Evolutionary conservation across 2,888 invertebrate genomes (phyloP).

Genomic region (Mactromeris polynyma): DNA sequence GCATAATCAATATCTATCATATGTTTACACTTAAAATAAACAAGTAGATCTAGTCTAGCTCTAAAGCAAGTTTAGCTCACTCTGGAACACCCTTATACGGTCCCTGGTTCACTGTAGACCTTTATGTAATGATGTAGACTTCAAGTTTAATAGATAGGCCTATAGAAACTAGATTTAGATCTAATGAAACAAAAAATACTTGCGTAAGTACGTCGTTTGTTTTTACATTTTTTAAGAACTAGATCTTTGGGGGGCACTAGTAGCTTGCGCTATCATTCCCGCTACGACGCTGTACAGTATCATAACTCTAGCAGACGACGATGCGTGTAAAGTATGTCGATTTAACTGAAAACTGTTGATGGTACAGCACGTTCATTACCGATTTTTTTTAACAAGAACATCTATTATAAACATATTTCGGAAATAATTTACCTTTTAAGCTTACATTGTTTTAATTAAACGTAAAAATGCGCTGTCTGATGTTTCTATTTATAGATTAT

Average conservation of each 20-base stretch:
- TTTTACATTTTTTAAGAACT: no score
- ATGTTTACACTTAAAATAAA: no score
- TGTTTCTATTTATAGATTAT: constrained; percentile 33
- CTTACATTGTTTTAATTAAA: background rate
- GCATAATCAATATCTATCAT: no score
- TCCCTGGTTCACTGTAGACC: no score
- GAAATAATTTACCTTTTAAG: background rate
- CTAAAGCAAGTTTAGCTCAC: no score
- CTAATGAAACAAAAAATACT: no score
- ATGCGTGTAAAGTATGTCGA: background rate
- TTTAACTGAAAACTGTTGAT: background rate
- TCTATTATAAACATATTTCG: background rate
- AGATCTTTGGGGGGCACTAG: background rate
- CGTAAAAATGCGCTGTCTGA: background rate
- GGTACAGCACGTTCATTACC: background rate
- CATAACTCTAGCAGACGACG: background rate
- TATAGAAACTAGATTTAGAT: no score
- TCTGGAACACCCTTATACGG: no score
- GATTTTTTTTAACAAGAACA: background rate
- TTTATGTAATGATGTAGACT: no score
- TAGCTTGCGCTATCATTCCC: background rate
- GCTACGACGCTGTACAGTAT: constrained; percentile 1
- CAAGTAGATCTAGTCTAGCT: no score
- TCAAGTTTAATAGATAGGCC: no score
- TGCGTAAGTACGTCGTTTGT: no score